Evolutionary conservation across 2,888 invertebrate species (phyloP).

Genomic region (Heliothis peltigera): DNA sequence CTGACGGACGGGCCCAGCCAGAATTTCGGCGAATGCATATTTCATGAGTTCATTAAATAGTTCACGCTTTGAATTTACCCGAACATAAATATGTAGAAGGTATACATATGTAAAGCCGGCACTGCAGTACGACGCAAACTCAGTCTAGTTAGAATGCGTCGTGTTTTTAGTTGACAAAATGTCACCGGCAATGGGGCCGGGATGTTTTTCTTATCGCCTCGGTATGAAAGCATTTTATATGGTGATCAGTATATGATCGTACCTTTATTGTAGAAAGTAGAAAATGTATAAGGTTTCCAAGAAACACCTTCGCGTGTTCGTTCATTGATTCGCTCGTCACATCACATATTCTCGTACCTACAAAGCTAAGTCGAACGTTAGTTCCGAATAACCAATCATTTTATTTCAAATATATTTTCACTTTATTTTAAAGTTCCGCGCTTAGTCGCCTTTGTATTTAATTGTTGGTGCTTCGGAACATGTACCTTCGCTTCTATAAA

Average conservation of each 20-base stretch:
- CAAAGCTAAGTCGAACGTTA: not conserved
- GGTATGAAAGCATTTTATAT: conserved; percentile 32
- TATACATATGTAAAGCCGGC: conserved; percentile 71
- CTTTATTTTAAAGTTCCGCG: not conserved
- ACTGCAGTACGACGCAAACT: conserved; percentile 68
- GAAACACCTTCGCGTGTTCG: not conserved
- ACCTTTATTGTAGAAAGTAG: conserved; percentile 4
- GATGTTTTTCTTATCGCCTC: conserved; percentile 36
- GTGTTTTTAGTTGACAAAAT: conserved; percentile 60
- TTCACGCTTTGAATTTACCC: conserved; percentile 84
- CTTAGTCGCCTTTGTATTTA: not conserved
- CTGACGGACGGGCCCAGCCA: conserved; percentile 86
- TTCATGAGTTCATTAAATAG: conserved; percentile 90
- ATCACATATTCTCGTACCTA: not conserved
- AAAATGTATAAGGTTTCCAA: not conserved
- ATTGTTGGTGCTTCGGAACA: not conserved
- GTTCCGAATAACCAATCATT: not conserved
- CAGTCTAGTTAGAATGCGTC: conserved; percentile 55
- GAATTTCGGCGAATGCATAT: conserved; percentile 89
- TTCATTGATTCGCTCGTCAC: not conserved
- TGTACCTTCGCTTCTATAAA: too few relatives aligned
- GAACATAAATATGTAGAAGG: conserved; percentile 68
- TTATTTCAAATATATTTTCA: not conserved
- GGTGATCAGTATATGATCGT: conserved; percentile 23
- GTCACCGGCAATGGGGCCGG: conserved; percentile 42